Evolutionary conservation across 2,113 vertebrate species (phyloP).

Genomic region (Cardinalis cardinalis): DNA sequence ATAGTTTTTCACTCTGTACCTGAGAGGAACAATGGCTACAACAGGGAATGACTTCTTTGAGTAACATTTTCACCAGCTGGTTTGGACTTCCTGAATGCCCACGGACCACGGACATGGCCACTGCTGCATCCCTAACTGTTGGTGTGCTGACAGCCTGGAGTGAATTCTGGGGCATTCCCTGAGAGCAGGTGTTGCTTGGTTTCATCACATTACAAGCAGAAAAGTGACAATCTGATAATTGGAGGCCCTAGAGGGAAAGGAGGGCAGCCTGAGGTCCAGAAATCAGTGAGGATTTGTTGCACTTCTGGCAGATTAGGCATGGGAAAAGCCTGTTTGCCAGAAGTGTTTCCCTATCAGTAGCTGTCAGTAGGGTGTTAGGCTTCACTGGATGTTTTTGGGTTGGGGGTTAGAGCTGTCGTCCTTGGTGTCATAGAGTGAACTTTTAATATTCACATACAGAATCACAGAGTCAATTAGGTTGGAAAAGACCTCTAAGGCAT

Average conservation of each 20-base stretch:
- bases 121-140: neutral
- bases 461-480: neutral
- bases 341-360: neutral
- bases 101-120: neutral
- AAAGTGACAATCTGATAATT: neutral
- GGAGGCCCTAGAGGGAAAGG: neutral
- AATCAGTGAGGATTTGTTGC: neutral
- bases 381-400: neutral
- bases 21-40: neutral
- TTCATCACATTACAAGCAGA: neutral
- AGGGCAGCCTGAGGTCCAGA: neutral
- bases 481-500: neutral
- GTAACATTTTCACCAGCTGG: neutral
- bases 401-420: neutral
- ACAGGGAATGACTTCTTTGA: neutral
- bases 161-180: neutral
- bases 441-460: neutral
- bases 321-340: neutral
- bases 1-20: neutral
- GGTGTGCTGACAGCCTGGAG: neutral
- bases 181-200: neutral
- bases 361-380: neutral
- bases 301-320: neutral
- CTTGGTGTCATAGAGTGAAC: neutral
- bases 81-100: neutral